Base-by-base conservation (phyloP, 2,797 vertebrate species). In the Pseudochirops cupreus region DNA sequence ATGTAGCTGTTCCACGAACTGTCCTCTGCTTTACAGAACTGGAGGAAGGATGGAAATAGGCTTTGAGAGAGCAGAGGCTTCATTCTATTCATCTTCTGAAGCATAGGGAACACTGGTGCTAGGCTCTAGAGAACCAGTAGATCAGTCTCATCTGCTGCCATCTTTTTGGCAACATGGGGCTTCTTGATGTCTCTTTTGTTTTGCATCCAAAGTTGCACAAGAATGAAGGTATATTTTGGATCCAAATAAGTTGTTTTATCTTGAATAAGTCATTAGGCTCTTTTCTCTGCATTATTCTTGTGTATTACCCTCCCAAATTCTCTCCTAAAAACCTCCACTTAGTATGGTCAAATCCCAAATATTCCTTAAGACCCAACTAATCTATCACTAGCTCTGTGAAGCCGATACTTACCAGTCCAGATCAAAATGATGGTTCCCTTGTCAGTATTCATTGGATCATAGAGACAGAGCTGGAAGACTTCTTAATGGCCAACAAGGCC, bases 1-100 rank as follows among this genome's bases (percentile, higher is more conserved):
- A 96, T 57, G 58, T 33, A 92, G 56, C 5, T n/a, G 57, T 74
- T 96, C 94, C n/a, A 59, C 92, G 46, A 50, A 16, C 24, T 93
- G 28, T 62, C 94, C 87, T 46, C 58, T 52, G 33, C 59, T 96
- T 95, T 59, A n/a, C 55, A 33, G 0, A 31, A 12, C 7, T 18
- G 74, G 54, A 4, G 0, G 10, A 94, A 94, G 59, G 21, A 28
- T 33, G 1, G 1, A 4, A 11, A 0, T 1, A 3, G 21, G 9
- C 9, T 3, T 0, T 24, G 18, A 7, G n/a, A 33, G 0, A 4
- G 6, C 3, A 1, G 1, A 50, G 26, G 14, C 21, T 55, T 54
- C 10, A 14, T 7, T 16, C 56, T 12, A 5, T 14, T 56, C 0
- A 3, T 21, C 54, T 59, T 7, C 74, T 26, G 18, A 82, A 3